Evolutionary conservation across 2,797 vertebrate genomes (phyloP).

Genomic region (Hemibagrus guttatus): DNA sequence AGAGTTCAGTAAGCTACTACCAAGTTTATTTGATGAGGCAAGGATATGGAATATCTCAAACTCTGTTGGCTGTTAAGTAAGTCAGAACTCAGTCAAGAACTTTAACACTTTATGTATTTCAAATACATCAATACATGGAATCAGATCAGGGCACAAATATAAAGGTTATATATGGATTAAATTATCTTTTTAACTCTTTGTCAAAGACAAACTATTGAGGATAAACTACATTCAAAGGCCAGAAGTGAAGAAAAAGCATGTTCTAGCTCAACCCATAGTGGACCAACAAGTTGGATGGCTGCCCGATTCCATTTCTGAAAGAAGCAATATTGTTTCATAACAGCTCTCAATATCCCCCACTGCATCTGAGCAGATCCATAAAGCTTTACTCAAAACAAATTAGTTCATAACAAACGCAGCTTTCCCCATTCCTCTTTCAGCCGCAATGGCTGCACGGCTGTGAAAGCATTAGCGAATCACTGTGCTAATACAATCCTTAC

Average conservation of each 20-base stretch:
- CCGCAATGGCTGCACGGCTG: conserved; percentile 17
- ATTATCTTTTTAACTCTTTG: neutral
- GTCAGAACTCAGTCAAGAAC: neutral
- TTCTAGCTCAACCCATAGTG: neutral
- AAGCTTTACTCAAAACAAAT: conserved; percentile 43
- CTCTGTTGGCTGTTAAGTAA: neutral
- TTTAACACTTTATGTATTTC: neutral
- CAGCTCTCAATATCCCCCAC: conserved; percentile 24
- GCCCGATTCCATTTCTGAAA: conserved; percentile 19
- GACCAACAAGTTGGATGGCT: neutral
- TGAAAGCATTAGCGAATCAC: conserved; percentile 38
- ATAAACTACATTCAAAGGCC: neutral
- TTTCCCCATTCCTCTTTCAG: neutral
- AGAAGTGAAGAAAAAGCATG: neutral
- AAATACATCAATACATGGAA: neutral
- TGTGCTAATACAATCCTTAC: conserved; percentile 42
- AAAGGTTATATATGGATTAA: neutral
- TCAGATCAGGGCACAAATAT: neutral
- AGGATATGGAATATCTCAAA: neutral
- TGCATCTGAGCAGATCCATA: conserved; percentile 29
- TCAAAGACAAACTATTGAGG: neutral
- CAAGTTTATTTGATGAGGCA: neutral
- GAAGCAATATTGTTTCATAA: conserved; percentile 32
- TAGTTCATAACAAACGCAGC: conserved; percentile 34
- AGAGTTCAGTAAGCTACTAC: neutral